Conservation (phyloP, 1,140 invertebrate species). For the Globodera rostochiensis region DNA sequence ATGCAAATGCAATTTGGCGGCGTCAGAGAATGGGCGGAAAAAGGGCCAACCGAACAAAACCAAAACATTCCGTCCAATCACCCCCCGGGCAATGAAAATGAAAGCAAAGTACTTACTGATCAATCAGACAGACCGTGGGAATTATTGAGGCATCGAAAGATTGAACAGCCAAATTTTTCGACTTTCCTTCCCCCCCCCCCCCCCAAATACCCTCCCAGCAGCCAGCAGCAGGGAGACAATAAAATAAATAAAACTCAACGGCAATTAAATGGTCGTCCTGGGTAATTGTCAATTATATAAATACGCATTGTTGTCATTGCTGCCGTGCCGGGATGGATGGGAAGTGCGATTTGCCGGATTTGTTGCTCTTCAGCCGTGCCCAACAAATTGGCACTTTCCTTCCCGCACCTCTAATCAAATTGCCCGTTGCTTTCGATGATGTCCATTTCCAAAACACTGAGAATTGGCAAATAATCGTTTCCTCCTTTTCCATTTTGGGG, state of each 20-base stretch:
- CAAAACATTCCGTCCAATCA: background rate
- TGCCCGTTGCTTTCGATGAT: background rate
- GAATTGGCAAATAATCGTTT: background rate
- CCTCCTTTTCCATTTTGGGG: background rate
- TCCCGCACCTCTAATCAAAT: background rate
- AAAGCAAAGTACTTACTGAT: background rate
- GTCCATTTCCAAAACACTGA: no score
- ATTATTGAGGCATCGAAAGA: no score
- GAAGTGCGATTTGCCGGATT: background rate
- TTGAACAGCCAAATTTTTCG: background rate
- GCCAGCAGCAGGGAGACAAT: background rate
- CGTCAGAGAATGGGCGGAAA: background rate
- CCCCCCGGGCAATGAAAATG: background rate
- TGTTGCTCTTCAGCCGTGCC: background rate
- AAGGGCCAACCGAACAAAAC: background rate
- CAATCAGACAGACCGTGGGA: background rate
- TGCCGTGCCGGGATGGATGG: background rate
- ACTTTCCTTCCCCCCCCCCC: background rate
- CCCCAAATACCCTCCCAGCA: no score
- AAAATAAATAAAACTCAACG: background rate
- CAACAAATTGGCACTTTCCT: background rate
- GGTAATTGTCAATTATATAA: background rate
- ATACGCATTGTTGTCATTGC: background rate
- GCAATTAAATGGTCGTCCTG: background rate
- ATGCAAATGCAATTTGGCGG: conserved; percentile 29